Evolutionary conservation across 2,797 vertebrate species (phyloP).

Genomic region (Phoebastria nigripes): DNA sequence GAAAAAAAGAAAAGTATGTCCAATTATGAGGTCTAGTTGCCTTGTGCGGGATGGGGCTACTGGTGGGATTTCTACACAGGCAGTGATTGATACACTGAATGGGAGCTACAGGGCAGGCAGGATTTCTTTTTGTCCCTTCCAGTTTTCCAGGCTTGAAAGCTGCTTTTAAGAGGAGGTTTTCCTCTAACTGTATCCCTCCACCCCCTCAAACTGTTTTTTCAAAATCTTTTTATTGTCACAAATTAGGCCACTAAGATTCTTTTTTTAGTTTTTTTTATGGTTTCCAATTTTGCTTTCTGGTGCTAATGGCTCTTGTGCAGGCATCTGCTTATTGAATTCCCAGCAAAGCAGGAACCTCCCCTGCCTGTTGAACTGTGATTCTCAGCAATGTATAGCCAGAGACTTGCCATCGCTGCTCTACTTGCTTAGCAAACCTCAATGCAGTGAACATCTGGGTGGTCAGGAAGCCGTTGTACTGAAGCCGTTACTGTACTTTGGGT

Average conservation of each 20-base stretch:
- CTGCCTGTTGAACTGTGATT: neutral
- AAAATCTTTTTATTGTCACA: neutral
- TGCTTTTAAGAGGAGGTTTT: neutral
- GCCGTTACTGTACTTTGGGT: too few relatives aligned
- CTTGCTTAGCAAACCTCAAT: neutral
- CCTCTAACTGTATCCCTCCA: neutral
- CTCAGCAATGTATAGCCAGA: neutral
- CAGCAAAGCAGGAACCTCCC: neutral
- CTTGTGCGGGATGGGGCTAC: neutral
- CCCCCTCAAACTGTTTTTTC: neutral
- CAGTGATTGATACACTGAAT: neutral
- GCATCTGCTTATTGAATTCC: neutral
- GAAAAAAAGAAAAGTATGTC: neutral
- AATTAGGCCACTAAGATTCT: neutral
- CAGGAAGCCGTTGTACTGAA: too few relatives aligned
- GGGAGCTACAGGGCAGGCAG: neutral
- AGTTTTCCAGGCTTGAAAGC: neutral
- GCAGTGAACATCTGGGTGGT: neutral
- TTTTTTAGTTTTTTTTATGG: neutral
- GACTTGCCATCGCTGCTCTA: neutral
- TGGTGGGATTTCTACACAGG: neutral
- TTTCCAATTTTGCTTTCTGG: neutral
- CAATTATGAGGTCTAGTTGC: neutral
- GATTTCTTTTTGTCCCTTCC: neutral
- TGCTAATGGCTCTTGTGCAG: neutral